Base-by-base conservation (phyloP, 1,140 invertebrate genomes). In the Bombus sylvicola region DNA sequence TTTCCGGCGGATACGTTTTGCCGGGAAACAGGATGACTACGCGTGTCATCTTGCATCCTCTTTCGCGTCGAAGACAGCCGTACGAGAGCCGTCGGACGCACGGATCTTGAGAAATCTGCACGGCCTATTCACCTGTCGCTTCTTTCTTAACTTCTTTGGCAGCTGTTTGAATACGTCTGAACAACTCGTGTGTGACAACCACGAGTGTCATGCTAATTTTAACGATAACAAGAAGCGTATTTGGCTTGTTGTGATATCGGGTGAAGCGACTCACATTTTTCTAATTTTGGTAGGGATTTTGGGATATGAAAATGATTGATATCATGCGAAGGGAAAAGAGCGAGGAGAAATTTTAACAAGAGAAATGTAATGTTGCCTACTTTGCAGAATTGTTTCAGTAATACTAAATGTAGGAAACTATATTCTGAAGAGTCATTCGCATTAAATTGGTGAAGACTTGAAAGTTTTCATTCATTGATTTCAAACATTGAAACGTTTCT, bases 1-100 rank as follows among this genome's bases (percentile, higher is more conserved):
- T 68, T 90, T 90, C 89, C 89, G 89, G 72, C 82, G 86, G 79
- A 83, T 81, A 81, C 77, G 41, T 73, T 59, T 75, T n/a, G 74
- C 83, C 73, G 57, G 72, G 71, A 73, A 75, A 87, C 66, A 37
- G 31, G 69, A 79, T 34, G 87, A 76, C 73, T 64, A 3, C 71
- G 81, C n/a, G 87, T 83, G 83, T 90, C 81, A 86, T 69, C 75
- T 77, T 25, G 87, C 78, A 79, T 85, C 87, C 80, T 86, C 41
- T 87, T 81, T 80, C 47, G 22, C 66, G 53, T 39, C 66, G 22
- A 59, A 68, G 78, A 75, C 57, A 76, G 37, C 64, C 62, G 18
- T 59, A 62, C 66, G 39, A 47, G 37, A 69, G 5, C 57, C 25
- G 43, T 28, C 41, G 34, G n/a, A 25, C 39, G 22, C 28, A 31